Conservation (phyloP, 2,888 invertebrate species). For the Mylabris sibirica region DNA sequence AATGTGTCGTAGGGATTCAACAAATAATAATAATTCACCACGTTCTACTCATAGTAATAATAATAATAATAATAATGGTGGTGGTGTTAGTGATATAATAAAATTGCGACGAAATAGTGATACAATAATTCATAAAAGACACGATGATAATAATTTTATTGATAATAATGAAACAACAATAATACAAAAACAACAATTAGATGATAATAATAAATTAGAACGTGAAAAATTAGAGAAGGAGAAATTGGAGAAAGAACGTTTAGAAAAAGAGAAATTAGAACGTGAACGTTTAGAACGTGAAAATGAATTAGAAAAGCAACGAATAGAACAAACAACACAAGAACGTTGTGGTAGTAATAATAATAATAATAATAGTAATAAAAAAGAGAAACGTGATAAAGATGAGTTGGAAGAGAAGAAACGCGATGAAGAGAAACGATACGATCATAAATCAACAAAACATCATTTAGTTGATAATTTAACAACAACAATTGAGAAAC, state of each 20-base stretch:
- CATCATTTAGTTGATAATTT: slow-evolving; percentile 52
- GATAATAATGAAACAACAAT: slow-evolving; percentile 53
- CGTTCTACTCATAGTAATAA: slow-evolving; percentile 26
- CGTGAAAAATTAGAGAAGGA: slow-evolving; percentile 58
- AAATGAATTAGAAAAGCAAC: slow-evolving; percentile 54
- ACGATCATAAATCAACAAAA: slow-evolving; percentile 36
- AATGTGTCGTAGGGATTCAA: slow-evolving; percentile 47
- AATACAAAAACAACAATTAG: slow-evolving; percentile 48
- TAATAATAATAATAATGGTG: slow-evolving; percentile 34
- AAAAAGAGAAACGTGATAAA: slow-evolving; percentile 55
- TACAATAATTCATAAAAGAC: slow-evolving; percentile 48
- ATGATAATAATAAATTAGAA: slow-evolving; percentile 58
- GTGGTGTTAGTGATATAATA: slow-evolving; percentile 44
- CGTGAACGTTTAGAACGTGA: slow-evolving; percentile 55
- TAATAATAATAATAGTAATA: slow-evolving; percentile 24
- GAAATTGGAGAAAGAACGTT: slow-evolving; percentile 53
- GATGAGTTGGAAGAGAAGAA: slow-evolving; percentile 57
- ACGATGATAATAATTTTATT: slow-evolving; percentile 50
- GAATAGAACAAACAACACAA: slow-evolving; percentile 54
- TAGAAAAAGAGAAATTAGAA: slow-evolving; percentile 60
- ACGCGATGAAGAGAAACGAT: slow-evolving; percentile 35
- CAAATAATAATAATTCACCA: slow-evolving; percentile 27
- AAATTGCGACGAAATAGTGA: slow-evolving; percentile 55
- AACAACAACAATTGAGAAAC: slow-evolving; percentile 59
- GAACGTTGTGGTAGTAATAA: no score